Percentiles rank a stretch among this genome's conserved stretches.
These are phyloP conservation scores for Contarinia nasturtii DNA, from an alignment of 1,140 invertebrate genomes.

Conservation along the genomic window DNA sequence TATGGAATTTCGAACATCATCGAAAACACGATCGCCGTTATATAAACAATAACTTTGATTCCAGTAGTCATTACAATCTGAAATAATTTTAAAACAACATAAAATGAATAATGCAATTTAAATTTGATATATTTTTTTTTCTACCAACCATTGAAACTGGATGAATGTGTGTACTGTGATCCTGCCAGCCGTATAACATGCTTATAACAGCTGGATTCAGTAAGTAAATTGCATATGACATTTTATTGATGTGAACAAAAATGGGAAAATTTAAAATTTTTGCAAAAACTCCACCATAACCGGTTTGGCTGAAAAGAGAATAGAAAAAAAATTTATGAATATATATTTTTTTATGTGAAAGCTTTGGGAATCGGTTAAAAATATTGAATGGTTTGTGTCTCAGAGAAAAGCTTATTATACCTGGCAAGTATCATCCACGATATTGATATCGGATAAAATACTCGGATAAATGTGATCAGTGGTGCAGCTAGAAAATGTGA, in stretches of 20 bases:
- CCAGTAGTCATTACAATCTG: constrained; percentile 15
- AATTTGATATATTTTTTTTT: not conserved
- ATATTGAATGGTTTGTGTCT: too few relatives aligned
- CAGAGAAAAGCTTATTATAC: too few relatives aligned
- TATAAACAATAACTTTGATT: constrained; percentile 17
- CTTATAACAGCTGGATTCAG: constrained; percentile 19
- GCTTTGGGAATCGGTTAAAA: too few relatives aligned
- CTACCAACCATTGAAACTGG: constrained; percentile 16
- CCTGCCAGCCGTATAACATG: constrained; percentile 14
- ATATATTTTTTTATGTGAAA: too few relatives aligned
- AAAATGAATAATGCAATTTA: constrained; percentile 3
- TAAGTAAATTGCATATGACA: constrained; percentile 21
- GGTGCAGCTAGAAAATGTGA: constrained; percentile 11
- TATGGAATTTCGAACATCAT: constrained; percentile 21
- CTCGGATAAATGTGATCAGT: constrained; percentile 14
- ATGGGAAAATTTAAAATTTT: constrained; percentile 14
- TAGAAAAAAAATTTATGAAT: too few relatives aligned
- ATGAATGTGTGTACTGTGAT: constrained; percentile 15
- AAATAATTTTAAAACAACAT: constrained; percentile 1
- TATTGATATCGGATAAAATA: constrained; percentile 12
- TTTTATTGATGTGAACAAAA: constrained; percentile 20
- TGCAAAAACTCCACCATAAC: constrained; percentile 17
- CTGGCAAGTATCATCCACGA: constrained; percentile 22
- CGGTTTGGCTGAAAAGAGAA: constrained; percentile 18
- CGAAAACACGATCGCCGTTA: constrained; percentile 16